phyloP scores from a whole-genome alignment of 1,140 invertebrate genomes.

The Dendrolimus punctatus region DNA sequence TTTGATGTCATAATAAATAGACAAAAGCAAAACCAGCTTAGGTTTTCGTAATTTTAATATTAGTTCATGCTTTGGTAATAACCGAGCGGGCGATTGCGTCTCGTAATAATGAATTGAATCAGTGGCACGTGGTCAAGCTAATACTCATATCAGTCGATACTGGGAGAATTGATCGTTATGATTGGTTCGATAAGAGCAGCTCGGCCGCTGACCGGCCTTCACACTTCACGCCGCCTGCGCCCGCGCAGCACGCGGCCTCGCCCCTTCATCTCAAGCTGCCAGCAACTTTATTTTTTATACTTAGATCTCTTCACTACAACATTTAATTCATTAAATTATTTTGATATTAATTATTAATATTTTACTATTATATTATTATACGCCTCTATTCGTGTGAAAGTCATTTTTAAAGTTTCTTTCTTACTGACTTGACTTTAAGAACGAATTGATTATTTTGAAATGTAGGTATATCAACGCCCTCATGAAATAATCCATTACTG shows the following conservation, averaged over 20 bases:
- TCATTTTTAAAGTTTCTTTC: too few relatives aligned
- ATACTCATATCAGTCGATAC: constrained; percentile 33
- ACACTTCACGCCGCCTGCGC: constrained; percentile 41
- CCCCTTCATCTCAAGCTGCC: constrained; percentile 32
- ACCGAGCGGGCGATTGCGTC: constrained; percentile 17
- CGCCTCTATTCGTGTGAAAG: too few relatives aligned
- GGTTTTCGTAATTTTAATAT: too few relatives aligned
- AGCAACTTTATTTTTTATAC: constrained; percentile 22
- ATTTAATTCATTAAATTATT: background rate
- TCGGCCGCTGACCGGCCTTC: constrained; percentile 66
- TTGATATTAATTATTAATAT: background rate
- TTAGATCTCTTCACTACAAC: constrained; percentile 5
- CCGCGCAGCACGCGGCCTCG: constrained; percentile 36
- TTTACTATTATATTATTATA: too few relatives aligned
- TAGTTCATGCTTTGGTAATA: constrained; percentile 2
- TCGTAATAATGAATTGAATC: constrained; percentile 21
- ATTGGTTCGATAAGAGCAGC: constrained; percentile 55
- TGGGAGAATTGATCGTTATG: constrained; percentile 37
- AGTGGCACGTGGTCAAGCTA: constrained; percentile 43
- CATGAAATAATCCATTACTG: too few relatives aligned
- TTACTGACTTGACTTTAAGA: too few relatives aligned
- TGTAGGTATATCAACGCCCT: too few relatives aligned
- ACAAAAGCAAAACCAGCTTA: too few relatives aligned
- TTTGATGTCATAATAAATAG: too few relatives aligned
- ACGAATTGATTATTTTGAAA: too few relatives aligned